Percentiles rank a stretch among this genome's conserved stretches.
Evolutionary conservation across 92 coral and sea anemone genomes (phyloP).

Genomic region (Porites cylindrica): DNA sequence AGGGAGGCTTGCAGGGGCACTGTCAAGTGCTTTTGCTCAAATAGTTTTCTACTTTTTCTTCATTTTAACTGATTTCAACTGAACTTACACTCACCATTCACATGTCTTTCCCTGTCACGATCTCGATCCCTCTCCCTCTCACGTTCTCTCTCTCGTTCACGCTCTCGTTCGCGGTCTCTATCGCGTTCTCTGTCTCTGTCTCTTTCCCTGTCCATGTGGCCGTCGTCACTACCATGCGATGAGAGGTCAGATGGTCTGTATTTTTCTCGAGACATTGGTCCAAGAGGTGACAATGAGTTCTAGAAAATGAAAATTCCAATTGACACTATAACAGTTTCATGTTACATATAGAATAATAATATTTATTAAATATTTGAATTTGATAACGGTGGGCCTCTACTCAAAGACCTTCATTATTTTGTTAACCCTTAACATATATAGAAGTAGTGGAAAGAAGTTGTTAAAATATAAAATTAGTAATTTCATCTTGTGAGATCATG

Average conservation of each 20-base stretch:
- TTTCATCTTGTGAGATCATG: no score
- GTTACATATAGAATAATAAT: no score
- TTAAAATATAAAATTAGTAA: no score
- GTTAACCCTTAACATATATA: no score
- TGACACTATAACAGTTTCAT: neutral
- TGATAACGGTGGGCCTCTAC: no score
- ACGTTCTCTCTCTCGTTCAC: conserved; percentile 67
- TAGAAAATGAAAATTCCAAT: neutral
- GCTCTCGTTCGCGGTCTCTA: conserved; percentile 66
- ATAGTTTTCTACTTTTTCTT: no score
- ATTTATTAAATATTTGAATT: no score
- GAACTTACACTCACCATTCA: conserved; percentile 70
- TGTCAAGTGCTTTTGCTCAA: no score
- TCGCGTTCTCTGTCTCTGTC: conserved; percentile 68
- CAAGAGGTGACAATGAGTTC: conserved; percentile 97
- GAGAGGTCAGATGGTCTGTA: conserved; percentile 94
- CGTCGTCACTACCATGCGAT: conserved; percentile 99
- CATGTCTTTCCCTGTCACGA: conserved; percentile 84
- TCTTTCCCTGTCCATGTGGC: conserved; percentile 83
- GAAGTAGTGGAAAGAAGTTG: no score
- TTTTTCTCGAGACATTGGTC: conserved; percentile 89
- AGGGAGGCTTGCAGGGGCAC: no score
- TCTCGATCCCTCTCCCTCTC: conserved; percentile 69
- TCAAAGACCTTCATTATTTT: no score
- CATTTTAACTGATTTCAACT: no score